phyloP scores from a whole-genome alignment of 2,888 invertebrate species.

The Callimorpha dominula region DNA sequence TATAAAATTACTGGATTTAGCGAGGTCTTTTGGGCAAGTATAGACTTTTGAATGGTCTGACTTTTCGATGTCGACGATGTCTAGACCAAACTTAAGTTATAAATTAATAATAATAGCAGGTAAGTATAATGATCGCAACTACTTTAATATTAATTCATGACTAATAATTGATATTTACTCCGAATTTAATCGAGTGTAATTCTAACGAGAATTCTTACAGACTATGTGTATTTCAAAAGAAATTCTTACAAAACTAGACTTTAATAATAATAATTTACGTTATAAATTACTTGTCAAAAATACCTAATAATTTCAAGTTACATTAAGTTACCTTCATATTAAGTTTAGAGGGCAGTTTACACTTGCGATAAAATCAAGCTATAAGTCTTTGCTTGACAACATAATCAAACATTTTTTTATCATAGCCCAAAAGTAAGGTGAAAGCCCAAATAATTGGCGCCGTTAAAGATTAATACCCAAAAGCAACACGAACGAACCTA shows the following conservation, averaged over 20 bases:
- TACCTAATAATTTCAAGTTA: constrained; percentile 4
- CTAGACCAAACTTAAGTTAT: too few relatives aligned
- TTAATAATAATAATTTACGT: not conserved
- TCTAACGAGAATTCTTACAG: not conserved
- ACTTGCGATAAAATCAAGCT: constrained; percentile 19
- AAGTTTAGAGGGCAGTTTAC: constrained; percentile 18
- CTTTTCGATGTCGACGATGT: not conserved
- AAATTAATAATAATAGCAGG: too few relatives aligned
- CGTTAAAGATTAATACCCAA: constrained; percentile 58
- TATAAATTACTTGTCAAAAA: constrained; percentile 1
- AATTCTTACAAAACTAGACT: not conserved
- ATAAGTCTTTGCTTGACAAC: constrained; percentile 23
- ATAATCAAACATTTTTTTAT: constrained; percentile 22
- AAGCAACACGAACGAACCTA: constrained; percentile 72
- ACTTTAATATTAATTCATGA: too few relatives aligned
- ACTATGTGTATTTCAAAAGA: not conserved
- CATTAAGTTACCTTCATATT: constrained; percentile 10
- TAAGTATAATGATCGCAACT: not conserved
- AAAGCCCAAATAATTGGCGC: constrained; percentile 56
- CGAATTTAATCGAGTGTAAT: not conserved
- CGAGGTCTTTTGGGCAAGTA: not conserved
- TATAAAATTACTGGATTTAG: not conserved
- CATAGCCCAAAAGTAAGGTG: constrained; percentile 46
- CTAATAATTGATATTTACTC: not conserved
- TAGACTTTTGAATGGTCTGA: not conserved